Evolutionary conservation across 1,140 invertebrate genomes (phyloP).

Genomic region (Tetragnatha versicolor): DNA sequence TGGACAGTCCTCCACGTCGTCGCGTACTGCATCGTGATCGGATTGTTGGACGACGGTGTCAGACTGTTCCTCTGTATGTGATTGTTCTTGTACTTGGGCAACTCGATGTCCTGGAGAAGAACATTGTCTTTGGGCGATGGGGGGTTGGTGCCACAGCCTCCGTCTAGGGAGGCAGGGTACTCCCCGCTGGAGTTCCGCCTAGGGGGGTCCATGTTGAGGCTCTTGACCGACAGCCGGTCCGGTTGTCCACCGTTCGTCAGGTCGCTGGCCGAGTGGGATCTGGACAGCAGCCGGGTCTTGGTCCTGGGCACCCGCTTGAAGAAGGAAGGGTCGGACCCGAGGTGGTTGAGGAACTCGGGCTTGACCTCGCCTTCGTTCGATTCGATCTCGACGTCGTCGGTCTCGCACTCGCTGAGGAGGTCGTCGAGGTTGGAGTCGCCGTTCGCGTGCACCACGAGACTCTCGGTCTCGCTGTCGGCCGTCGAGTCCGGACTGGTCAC

Average conservation of each 20-base stretch:
- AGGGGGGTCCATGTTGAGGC: slow-evolving; percentile 6
- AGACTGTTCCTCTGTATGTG: slow-evolving; percentile 1
- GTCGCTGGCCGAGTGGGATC: slow-evolving; percentile 38
- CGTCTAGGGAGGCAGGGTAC: background rate
- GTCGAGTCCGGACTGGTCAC: background rate
- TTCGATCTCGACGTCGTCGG: slow-evolving; percentile 33
- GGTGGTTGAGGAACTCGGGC: background rate
- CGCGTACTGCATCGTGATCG: slow-evolving; percentile 6
- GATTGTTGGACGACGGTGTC: slow-evolving; percentile 9
- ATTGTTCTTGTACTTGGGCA: slow-evolving; percentile 18
- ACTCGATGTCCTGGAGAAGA: slow-evolving; percentile 6
- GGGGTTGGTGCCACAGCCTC: background rate
- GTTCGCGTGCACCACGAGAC: slow-evolving; percentile 21
- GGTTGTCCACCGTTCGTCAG: background rate
- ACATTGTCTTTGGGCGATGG: background rate
- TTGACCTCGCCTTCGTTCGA: slow-evolving; percentile 2
- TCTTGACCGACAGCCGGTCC: background rate
- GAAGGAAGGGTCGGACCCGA: background rate
- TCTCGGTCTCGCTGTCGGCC: slow-evolving; percentile 34
- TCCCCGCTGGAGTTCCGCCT: slow-evolving; percentile 44
- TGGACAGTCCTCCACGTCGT: slow-evolving; percentile 2
- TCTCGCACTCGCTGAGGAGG: slow-evolving; percentile 29
- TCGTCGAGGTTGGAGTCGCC: slow-evolving; percentile 23
- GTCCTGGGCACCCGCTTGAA: slow-evolving; percentile 15
- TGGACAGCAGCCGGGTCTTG: slow-evolving; percentile 31